These are phyloP conservation scores for Ormyrus labotus DNA, from an alignment of 2,888 invertebrate species.

Conservation along the genomic window DNA sequence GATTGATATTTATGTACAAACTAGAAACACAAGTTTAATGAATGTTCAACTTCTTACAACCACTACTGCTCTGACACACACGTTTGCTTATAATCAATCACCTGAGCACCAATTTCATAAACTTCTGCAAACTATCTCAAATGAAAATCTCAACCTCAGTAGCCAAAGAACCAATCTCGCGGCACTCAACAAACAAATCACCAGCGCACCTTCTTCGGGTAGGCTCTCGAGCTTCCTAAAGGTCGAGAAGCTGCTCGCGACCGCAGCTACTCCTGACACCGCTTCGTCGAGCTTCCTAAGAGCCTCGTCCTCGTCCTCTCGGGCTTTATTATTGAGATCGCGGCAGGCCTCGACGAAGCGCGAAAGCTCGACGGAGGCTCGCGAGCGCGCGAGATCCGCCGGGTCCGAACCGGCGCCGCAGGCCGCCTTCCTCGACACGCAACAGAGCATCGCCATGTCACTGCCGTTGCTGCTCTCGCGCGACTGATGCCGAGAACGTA, in stretches of 20 bases:
- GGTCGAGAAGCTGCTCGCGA: slow-evolving; percentile 46
- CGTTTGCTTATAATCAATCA: too few species aligned
- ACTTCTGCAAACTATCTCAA: too few species aligned
- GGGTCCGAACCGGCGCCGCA: slow-evolving; percentile 60
- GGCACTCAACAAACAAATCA: too few species aligned
- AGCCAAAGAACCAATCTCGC: too few species aligned
- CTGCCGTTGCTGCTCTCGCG: slow-evolving; percentile 1
- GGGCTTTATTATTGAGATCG: background rate
- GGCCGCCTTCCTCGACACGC: slow-evolving; percentile 68
- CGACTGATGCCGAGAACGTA: background rate
- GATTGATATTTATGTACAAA: too few species aligned
- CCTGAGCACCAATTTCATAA: too few species aligned
- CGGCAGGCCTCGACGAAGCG: slow-evolving; percentile 49
- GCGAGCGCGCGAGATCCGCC: slow-evolving; percentile 59
- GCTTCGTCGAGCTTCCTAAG: slow-evolving; percentile 49
- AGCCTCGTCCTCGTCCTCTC: slow-evolving; percentile 43
- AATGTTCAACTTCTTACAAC: too few species aligned
- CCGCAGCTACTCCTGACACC: slow-evolving; percentile 47
- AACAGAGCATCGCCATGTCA: slow-evolving; percentile 68
- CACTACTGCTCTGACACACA: too few species aligned
- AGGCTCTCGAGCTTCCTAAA: slow-evolving; percentile 16
- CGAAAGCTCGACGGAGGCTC: slow-evolving; percentile 41
- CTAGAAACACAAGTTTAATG: too few species aligned
- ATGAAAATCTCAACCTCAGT: too few species aligned
- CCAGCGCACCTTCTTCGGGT: slow-evolving; percentile 17